Evolutionary conservation across 1,140 invertebrate genomes (phyloP).

Genomic region (Himalopsyche phryganea): DNA sequence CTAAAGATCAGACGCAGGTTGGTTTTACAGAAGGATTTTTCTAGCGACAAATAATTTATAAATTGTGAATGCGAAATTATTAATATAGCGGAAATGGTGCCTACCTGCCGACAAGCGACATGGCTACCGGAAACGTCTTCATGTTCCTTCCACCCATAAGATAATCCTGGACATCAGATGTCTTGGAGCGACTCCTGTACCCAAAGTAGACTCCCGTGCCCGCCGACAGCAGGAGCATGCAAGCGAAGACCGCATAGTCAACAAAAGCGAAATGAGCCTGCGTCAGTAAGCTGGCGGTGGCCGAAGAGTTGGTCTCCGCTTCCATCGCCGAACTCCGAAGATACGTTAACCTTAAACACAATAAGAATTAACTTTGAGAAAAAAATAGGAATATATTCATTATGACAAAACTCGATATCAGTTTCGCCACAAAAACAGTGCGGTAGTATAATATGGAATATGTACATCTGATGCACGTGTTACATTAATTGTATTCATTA

Average conservation of each 20-base stretch:
- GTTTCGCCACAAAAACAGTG: too few species aligned
- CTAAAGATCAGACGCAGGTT: too few species aligned
- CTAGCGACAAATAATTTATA: too few species aligned
- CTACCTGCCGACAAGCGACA: slow-evolving; percentile 78
- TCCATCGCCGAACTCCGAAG: not conserved
- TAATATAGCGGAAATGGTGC: slow-evolving; percentile 4
- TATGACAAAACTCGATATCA: too few species aligned
- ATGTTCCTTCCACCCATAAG: slow-evolving; percentile 69
- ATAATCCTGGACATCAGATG: slow-evolving; percentile 64
- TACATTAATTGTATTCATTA: too few species aligned
- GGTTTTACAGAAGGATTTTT: too few species aligned
- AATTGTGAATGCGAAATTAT: too few species aligned
- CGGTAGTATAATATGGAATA: too few species aligned
- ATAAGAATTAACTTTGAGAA: too few species aligned
- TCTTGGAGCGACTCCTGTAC: slow-evolving; percentile 47
- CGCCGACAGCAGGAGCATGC: slow-evolving; percentile 61
- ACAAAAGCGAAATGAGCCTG: slow-evolving; percentile 46
- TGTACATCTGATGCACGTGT: too few species aligned
- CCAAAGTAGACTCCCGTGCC: slow-evolving; percentile 73
- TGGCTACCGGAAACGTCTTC: slow-evolving; percentile 74
- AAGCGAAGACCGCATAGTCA: slow-evolving; percentile 62
- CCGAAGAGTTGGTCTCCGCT: not conserved
- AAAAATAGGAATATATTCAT: too few species aligned
- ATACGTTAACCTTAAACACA: too few species aligned
- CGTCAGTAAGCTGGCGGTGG: slow-evolving; percentile 31